These are phyloP conservation scores for Seriola aureovittata DNA, from an alignment of 2,113 vertebrate genomes.

Conservation along the genomic window DNA sequence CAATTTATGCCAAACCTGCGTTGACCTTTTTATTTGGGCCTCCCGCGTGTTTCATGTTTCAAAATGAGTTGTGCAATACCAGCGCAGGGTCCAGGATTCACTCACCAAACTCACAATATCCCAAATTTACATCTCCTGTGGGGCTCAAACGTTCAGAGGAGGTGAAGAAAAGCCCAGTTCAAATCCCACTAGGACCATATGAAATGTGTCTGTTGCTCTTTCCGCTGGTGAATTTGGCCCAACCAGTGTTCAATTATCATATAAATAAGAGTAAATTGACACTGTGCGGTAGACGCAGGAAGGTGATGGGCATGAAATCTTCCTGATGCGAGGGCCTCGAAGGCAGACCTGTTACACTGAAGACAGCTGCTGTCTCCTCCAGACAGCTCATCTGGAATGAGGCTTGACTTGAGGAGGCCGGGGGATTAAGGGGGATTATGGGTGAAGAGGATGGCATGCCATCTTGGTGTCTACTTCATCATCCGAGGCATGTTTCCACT, in stretches of 20 bases:
- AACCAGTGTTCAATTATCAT: constrained; percentile 28
- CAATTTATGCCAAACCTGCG: constrained; percentile 9
- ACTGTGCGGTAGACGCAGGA: neutral
- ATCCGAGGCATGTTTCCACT: constrained; percentile 53
- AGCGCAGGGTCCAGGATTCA: constrained; percentile 30
- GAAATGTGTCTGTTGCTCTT: constrained; percentile 25
- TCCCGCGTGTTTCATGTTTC: constrained; percentile 14
- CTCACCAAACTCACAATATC: constrained; percentile 33
- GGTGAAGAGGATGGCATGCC: constrained; percentile 23
- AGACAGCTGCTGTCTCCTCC: constrained; percentile 35
- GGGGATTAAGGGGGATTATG: constrained; percentile 52
- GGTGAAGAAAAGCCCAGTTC: neutral
- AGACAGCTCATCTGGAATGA: constrained; percentile 41
- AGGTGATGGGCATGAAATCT: constrained; percentile 20
- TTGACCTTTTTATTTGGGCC: constrained; percentile 13
- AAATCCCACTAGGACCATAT: constrained; percentile 28
- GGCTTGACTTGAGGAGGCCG: constrained; percentile 25
- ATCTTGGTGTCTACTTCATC: constrained; percentile 49
- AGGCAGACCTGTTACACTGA: neutral
- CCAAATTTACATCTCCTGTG: constrained; percentile 37
- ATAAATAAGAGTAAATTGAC: constrained; percentile 18
- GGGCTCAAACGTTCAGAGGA: constrained; percentile 1
- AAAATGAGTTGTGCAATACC: constrained; percentile 40
- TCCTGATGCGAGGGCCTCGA: neutral
- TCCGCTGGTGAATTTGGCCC: neutral